Evolutionary conservation across 1,140 invertebrate genomes (phyloP), one percentile per base, ranked within the genome.

Genomic region (Vollenhovia emeryi): DNA sequence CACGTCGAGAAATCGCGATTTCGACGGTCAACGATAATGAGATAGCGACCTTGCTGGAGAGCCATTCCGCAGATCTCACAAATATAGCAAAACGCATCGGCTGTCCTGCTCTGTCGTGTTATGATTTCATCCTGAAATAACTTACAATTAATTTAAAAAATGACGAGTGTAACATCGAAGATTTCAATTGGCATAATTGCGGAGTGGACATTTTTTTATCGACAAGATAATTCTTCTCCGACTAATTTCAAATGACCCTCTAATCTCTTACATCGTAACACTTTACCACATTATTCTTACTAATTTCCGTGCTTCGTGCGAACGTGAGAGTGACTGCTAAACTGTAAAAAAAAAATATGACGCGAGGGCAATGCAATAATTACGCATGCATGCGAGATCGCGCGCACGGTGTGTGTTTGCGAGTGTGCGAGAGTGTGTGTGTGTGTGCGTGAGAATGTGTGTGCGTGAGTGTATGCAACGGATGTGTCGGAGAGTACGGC

Each of bases 271-370:
- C 3, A n/a, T 15, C 1, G 64, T 52, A 36, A 68, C 18, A 13
- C 30, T 40, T 66, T 52, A 13, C n/a, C 7, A 24, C 24, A 30
- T 69, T 45, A 33, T 71, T 7, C 13, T 21, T n/a, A 69, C n/a
- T 45, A 57, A 71, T 57, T 79, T 82, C 66, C 66, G 64, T 82
- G 66, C 68, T 82, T 73, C 78, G 78, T 82, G 78, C 36, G 66
- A 73, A 69, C 36, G n/a, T 21, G 64, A 80, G 62, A 13, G 36
- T 80, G 66, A 80, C 64, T 71, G 78, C 64, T 80, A 71, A 80
- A 57, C 13, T 71, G 50, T 80, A 80, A 80, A 80, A 80, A 57
- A 18, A 80, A 80, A 80, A 80, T 45, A 11, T 27, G 24, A 82
- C 48, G 52, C 24, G 36, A 82, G 50, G n/a, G 50, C 66, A n/a